These are phyloP conservation scores for Iselma pallidipennis DNA, from an alignment of 2,888 invertebrate genomes.

Conservation along the genomic window DNA sequence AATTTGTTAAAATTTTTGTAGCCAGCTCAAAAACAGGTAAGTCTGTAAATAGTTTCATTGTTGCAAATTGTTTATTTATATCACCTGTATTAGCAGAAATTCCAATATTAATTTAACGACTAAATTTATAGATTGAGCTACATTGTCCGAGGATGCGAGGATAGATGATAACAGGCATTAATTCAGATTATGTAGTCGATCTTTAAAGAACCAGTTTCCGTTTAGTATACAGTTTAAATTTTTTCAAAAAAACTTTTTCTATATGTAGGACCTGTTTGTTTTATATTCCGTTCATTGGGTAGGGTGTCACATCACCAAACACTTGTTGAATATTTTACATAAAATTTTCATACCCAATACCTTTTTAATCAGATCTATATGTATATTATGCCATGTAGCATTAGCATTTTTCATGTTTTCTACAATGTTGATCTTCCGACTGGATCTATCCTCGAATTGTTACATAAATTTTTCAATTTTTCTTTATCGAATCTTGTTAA, in stretches of 20 bases:
- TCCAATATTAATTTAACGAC: not conserved
- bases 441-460: not conserved
- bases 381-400: too few species aligned
- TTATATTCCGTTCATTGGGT: not conserved
- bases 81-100: not conserved
- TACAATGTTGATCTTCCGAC: not conserved
- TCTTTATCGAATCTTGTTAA: too few species aligned
- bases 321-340: not conserved
- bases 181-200: too few species aligned
- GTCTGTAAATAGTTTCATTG: conserved; percentile 12
- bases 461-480: too few species aligned
- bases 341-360: not conserved
- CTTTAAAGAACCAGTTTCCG: too few species aligned
- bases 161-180: too few species aligned
- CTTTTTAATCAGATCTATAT: not conserved
- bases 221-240: too few species aligned
- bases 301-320: too few species aligned
- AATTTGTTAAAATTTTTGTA: conserved; percentile 55
- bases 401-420: not conserved
- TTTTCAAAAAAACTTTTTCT: too few species aligned
- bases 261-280: not conserved
- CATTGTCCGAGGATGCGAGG: too few species aligned
- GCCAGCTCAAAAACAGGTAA: conserved; percentile 55
- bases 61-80: not conserved
- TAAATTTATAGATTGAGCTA: too few species aligned